Evolutionary conservation across 2,888 invertebrate genomes (phyloP).

Genomic region (Opisthograptis luteolata): DNA sequence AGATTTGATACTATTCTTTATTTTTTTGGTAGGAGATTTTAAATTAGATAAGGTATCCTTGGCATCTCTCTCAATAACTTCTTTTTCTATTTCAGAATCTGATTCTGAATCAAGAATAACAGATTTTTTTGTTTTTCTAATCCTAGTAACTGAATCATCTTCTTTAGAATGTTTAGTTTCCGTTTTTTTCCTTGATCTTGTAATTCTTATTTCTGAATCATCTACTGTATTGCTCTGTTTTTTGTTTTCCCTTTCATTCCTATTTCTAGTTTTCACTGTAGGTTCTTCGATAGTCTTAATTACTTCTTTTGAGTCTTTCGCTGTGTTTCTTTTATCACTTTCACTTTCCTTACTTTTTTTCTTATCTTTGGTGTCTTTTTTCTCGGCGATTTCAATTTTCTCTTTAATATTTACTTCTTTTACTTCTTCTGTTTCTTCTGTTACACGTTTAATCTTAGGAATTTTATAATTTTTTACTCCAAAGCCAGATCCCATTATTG

Average conservation of each 20-base stretch:
- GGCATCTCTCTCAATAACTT: constrained; percentile 1
- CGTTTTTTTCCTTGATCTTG: constrained; percentile 52
- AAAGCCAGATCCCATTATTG: constrained; percentile 65
- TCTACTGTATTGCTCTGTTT: constrained; percentile 24
- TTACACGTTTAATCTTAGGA: constrained; percentile 73
- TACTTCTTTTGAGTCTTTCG: constrained; percentile 14
- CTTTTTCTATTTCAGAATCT: constrained; percentile 42
- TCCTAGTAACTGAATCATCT: constrained; percentile 30
- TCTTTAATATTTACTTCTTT: constrained; percentile 22
- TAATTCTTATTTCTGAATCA: constrained; percentile 45
- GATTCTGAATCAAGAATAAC: constrained; percentile 59
- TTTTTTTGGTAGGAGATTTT: constrained; percentile 7
- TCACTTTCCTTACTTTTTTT: constrained; percentile 12
- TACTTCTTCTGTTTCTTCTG: constrained; percentile 30
- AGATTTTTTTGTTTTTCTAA: constrained; percentile 48
- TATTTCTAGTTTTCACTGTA: constrained; percentile 17
- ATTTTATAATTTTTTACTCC: constrained; percentile 80
- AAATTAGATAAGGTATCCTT: neutral
- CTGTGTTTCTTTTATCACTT: constrained; percentile 25
- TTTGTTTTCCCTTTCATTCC: constrained; percentile 25
- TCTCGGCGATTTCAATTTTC: constrained; percentile 8
- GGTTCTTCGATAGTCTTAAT: constrained; percentile 21
- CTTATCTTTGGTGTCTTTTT: constrained; percentile 2
- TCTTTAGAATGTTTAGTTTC: constrained; percentile 8
- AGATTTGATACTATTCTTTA: constrained; percentile 1